Conservation (phyloP, 2,113 vertebrate genomes). For the Lepidothrix coronata region DNA sequence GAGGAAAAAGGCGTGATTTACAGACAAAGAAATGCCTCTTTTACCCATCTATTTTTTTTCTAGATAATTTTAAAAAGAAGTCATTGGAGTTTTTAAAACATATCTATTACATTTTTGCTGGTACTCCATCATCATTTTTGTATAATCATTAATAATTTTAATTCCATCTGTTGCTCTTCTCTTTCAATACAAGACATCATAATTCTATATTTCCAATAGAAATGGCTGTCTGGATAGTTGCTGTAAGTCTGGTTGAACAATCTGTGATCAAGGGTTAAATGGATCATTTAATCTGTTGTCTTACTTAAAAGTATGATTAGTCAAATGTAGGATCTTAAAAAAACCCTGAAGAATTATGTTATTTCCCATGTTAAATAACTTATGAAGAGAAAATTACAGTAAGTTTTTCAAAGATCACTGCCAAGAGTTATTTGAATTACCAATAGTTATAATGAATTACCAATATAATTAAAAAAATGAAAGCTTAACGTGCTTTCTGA, state of each 20-base stretch:
- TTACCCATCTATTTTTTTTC: not conserved
- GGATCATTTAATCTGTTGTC: not conserved
- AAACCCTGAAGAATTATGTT: not conserved
- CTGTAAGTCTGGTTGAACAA: not conserved
- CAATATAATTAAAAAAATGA: not conserved
- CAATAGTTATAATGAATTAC: not conserved
- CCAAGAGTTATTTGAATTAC: not conserved
- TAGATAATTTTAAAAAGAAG: not conserved
- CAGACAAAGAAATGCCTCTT: not conserved
- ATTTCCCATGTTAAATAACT: not conserved
- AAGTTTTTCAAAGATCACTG: not conserved
- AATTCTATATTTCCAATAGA: not conserved
- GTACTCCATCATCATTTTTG: not conserved
- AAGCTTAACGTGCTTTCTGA: not conserved
- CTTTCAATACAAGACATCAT: not conserved
- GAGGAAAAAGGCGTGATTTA: not conserved
- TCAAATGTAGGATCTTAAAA: not conserved
- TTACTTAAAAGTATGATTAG: not conserved
- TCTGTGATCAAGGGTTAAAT: not conserved
- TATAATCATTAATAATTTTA: not conserved
- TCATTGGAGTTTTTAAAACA: not conserved
- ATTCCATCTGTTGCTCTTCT: not conserved
- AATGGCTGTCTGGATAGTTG: not conserved
- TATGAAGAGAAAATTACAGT: not conserved
- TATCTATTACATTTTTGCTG: not conserved